These are phyloP conservation scores for Drosophila niveifrons DNA, from an alignment of 2,888 invertebrate species.

Conservation along the genomic window DNA sequence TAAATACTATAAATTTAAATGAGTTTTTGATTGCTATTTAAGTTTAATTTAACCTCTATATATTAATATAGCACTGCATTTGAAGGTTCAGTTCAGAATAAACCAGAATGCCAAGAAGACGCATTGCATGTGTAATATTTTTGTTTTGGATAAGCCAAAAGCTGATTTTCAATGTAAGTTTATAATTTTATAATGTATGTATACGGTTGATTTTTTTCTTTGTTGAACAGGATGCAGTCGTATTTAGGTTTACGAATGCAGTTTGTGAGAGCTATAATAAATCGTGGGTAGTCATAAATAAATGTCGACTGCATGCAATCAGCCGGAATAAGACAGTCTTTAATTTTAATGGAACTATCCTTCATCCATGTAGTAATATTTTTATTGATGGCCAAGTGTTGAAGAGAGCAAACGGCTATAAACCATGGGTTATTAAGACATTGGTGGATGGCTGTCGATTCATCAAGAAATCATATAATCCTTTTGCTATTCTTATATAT, in stretches of 20 bases:
- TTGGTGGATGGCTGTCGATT: slow-evolving; percentile 25
- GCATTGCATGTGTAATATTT: too few relatives aligned
- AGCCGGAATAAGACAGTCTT: slow-evolving; percentile 9
- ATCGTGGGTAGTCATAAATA: slow-evolving; percentile 15
- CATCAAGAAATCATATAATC: slow-evolving; percentile 18
- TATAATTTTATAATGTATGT: too few relatives aligned
- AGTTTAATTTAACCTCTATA: too few relatives aligned
- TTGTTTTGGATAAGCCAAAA: too few relatives aligned
- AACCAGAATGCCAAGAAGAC: too few relatives aligned
- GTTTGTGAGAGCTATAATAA: slow-evolving; percentile 22
- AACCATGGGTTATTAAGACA: slow-evolving; percentile 31
- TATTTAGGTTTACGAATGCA: slow-evolving; percentile 23
- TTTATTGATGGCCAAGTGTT: background rate
- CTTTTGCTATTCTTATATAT: slow-evolving; percentile 5
- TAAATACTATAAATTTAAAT: too few relatives aligned
- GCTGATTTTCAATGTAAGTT: too few relatives aligned
- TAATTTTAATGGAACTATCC: slow-evolving; percentile 23
- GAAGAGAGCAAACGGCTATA: slow-evolving; percentile 35
- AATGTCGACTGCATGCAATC: slow-evolving; percentile 33
- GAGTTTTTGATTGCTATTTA: too few relatives aligned
- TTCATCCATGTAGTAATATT: background rate
- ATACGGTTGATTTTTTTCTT: too few relatives aligned
- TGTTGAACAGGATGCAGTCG: background rate
- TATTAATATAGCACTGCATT: too few relatives aligned
- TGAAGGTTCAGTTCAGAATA: too few relatives aligned